Base-by-base conservation (phyloP, 1,140 invertebrate genomes). In the Manduca sexta region DNA sequence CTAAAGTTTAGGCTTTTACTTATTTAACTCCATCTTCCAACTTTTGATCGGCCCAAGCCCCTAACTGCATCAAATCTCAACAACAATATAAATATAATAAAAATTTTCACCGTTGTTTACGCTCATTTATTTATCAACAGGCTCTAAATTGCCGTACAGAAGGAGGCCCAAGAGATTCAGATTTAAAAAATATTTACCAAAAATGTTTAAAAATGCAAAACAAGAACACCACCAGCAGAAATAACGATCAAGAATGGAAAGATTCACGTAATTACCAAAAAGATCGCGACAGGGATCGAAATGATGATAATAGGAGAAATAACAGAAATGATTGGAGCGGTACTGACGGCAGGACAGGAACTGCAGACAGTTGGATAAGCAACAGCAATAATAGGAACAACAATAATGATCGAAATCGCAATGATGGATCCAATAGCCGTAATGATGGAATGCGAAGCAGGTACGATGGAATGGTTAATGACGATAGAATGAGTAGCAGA, bases 131-230 rank as follows among this genome's bases (percentile, higher is more conserved):
- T 35, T 5, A 40, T 40, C 33, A 17, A 50, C 52, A 84, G 77
- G 69, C 70, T 11, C 55, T 89, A 2, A 87, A 76, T 34, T 89
- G 88, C 51, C 74, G 76, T 11, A 77, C 86, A 2, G 83, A 86
- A 42, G 86, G 86, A n/a, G 79, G 85, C 6, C 59, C 69, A 5
- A 79, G 76, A 47, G 86, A 86, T 43, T 63, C 71, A 11, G 84
- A 88, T 39, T 45, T 89, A 4, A 81, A 72, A 38, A 68, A 64
- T 17, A 64, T 81, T 21, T 81, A 74, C 42, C 66, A 67, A 41
- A 69, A 59, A 30, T 84, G 77, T 43, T 46, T 79, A 17, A 79
- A 72, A 30, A 66, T 66, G 45, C 59, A 70, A 53, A 64, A 71
- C 10, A 60, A 52, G 1, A 73, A 64, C 13, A 76, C 50, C 42